Percentiles rank a stretch among this genome's conserved stretches.
Conservation (phyloP, 37 sponge, comb jelly and placozoan species). For the Lycopodina hypogea region DNA sequence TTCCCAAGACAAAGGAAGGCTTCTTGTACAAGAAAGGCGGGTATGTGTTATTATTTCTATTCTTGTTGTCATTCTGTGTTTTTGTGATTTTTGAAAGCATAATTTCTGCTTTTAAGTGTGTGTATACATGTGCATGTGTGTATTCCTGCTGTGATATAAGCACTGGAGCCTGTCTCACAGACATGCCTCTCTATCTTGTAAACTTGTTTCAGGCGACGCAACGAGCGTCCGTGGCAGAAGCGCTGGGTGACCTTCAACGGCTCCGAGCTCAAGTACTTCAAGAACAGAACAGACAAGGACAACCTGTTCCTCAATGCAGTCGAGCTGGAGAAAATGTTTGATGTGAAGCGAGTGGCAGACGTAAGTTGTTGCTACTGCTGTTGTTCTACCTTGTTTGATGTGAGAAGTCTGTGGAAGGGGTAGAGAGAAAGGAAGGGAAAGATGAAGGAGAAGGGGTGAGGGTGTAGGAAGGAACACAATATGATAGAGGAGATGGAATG, state of each 20-base stretch:
- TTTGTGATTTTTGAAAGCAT: no score
- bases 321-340: conserved; percentile 64
- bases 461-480: background rate
- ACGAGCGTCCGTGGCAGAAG: conserved; percentile 59
- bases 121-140: background rate
- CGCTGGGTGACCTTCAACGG: conserved; percentile 87
- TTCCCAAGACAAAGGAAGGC: conserved; percentile 80
- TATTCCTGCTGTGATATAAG: no score
- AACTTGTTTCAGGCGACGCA: background rate
- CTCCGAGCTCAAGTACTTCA: conserved; percentile 80
- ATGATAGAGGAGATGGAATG: background rate
- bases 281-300: conserved; percentile 61
- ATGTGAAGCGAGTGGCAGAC: conserved; percentile 65
- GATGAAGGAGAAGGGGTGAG: background rate
- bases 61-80: background rate
- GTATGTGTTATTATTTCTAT: conserved; percentile 41
- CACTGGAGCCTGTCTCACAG: background rate
- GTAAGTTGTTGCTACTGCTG: no score
- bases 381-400: no score
- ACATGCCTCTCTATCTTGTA: no score
- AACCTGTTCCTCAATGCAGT: conserved; percentile 34
- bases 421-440: background rate
- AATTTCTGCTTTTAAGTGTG: no score
- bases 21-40: conserved; percentile 86
- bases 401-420: background rate